Evolutionary conservation across 2,113 vertebrate genomes (phyloP).

Genomic region (Xiphophorus maculatus): DNA sequence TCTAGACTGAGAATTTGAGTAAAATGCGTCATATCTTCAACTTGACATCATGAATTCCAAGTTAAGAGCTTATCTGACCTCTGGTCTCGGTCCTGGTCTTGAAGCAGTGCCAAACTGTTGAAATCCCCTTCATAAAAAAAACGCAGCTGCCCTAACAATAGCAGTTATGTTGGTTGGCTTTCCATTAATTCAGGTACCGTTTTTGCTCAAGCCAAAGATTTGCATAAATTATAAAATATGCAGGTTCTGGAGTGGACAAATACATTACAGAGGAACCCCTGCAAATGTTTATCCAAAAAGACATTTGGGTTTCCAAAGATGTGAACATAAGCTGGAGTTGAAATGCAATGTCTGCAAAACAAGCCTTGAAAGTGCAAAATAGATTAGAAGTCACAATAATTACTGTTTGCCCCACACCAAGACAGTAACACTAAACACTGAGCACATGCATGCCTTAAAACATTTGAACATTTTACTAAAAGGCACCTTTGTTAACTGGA

Average conservation of each 20-base stretch:
- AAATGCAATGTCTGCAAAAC: neutral
- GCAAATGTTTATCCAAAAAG: neutral
- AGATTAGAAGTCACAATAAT: neutral
- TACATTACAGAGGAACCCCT: neutral
- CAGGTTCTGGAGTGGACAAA: neutral
- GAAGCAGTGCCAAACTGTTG: neutral
- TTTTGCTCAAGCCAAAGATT: conserved; percentile 1
- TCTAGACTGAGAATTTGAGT: neutral
- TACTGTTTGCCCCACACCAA: neutral
- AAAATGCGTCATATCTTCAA: too few species aligned
- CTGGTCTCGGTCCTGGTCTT: too few species aligned
- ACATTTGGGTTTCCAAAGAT: neutral
- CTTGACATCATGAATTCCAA: neutral
- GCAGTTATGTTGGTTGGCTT: neutral
- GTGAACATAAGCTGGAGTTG: neutral
- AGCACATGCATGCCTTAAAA: neutral
- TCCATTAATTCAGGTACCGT: neutral
- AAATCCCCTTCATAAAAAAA: neutral
- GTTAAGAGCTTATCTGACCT: neutral
- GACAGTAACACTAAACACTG: neutral
- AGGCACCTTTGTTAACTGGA: neutral
- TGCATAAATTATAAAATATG: conserved; percentile 1
- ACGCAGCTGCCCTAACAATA: neutral
- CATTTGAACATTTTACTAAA: conserved; percentile 12
- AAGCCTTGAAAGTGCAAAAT: conserved; percentile 1